phyloP scores from a whole-genome alignment of 2,113 vertebrate genomes.

The Psittacula cyanocephala region DNA sequence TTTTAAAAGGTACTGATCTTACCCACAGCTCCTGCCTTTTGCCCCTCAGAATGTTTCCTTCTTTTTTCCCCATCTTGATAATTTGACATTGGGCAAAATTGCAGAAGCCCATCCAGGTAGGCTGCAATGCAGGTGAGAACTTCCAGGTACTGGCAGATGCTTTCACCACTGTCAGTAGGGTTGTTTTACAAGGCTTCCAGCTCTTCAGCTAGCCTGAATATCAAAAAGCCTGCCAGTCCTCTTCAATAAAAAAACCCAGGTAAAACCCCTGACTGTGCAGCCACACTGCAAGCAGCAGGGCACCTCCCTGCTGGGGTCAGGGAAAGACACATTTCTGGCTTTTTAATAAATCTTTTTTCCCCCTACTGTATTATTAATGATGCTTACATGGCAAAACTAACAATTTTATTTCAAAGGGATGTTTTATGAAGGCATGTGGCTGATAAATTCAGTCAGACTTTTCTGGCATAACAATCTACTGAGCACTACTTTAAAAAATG shows the following conservation, averaged over 20 bases:
- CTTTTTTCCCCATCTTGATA: not conserved
- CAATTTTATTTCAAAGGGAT: conserved; percentile 35
- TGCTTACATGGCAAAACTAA: conserved; percentile 46
- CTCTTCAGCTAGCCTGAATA: conserved; percentile 11
- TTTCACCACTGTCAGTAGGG: not conserved
- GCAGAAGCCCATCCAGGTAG: rapidly evolving
- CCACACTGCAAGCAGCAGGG: not conserved
- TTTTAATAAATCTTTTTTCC: not conserved
- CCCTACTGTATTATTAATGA: conserved; percentile 14
- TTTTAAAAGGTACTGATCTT: not conserved
- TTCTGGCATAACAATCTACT: not conserved
- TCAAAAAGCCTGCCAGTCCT: not conserved
- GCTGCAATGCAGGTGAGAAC: not conserved
- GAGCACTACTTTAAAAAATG: not conserved
- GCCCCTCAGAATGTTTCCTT: not conserved
- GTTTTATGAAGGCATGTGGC: not conserved
- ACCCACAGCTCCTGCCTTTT: not conserved
- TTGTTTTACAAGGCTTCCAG: not conserved
- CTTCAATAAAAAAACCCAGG: not conserved
- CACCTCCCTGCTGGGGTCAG: not conserved
- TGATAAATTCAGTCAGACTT: not conserved
- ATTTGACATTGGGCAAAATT: not conserved
- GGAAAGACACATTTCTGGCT: not conserved
- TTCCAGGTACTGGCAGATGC: not conserved
- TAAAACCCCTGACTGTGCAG: conserved; percentile 3